Conservation (phyloP, 1,140 invertebrate genomes). For the Camponotus pennsylvanicus region DNA sequence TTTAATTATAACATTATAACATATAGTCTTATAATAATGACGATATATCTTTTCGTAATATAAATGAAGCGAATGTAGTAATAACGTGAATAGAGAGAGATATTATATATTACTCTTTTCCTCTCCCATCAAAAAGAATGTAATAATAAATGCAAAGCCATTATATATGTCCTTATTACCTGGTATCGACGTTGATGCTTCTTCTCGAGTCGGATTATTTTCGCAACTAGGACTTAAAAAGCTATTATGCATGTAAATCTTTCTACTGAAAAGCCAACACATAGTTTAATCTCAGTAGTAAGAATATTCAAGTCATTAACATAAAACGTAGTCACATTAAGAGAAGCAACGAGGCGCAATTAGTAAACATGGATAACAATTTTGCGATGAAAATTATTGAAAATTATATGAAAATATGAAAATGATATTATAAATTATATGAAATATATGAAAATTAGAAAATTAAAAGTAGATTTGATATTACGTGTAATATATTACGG, state of each 20-base stretch:
- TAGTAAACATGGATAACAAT: neutral
- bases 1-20: too few species aligned
- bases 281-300: neutral
- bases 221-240: neutral
- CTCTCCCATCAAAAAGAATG: neutral
- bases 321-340: constrained; percentile 12
- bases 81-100: neutral
- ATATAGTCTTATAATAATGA: neutral
- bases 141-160: constrained; percentile 7
- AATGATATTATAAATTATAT: too few species aligned
- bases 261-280: neutral
- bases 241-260: constrained; percentile 25
- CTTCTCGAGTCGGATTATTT: constrained; percentile 19
- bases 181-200: neutral
- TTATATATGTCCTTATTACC: neutral
- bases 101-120: neutral
- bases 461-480: constrained; percentile 13
- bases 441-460: too few species aligned
- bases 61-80: neutral
- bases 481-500: constrained; percentile 10
- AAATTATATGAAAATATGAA: too few species aligned
- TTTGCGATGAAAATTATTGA: neutral
- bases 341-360: neutral
- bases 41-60: neutral
- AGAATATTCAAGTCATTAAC: constrained; percentile 37